A percentile compares a stretch with the other conserved stretches of the same genome.
phyloP scores from a whole-genome alignment of 2,888 invertebrate species.

The Macrophya alboannulata region DNA sequence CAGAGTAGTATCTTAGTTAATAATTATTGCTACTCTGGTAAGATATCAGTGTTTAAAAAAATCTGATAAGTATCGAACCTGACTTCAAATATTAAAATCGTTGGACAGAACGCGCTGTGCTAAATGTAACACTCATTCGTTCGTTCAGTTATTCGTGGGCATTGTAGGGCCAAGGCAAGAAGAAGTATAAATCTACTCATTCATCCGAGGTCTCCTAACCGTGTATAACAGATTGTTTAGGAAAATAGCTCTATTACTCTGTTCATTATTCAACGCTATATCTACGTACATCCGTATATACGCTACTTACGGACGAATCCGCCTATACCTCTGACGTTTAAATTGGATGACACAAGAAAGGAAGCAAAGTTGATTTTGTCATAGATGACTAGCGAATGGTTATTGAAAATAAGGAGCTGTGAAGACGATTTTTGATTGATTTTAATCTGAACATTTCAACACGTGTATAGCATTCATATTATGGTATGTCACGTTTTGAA shows the following conservation, averaged over 20 bases:
- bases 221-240: background rate
- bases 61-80: background rate
- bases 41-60: background rate
- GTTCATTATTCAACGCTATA: background rate
- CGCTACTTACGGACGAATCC: background rate
- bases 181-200: background rate
- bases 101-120: background rate
- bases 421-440: background rate
- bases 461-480: background rate
- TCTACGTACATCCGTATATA: background rate
- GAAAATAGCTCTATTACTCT: conserved; percentile 33
- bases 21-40: background rate
- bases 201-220: background rate
- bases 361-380: background rate
- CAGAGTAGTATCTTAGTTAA: background rate
- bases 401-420: background rate
- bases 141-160: conserved; percentile 3
- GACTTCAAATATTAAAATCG: background rate
- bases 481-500: background rate
- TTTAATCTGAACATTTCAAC: background rate
- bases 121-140: background rate
- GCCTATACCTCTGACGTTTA: background rate
- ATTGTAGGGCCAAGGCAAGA: background rate
- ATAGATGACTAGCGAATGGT: background rate
- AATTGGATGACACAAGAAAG: background rate